Evolutionary conservation across 2,888 invertebrate species (phyloP).

Genomic region (Chromoteleia sp.): DNA sequence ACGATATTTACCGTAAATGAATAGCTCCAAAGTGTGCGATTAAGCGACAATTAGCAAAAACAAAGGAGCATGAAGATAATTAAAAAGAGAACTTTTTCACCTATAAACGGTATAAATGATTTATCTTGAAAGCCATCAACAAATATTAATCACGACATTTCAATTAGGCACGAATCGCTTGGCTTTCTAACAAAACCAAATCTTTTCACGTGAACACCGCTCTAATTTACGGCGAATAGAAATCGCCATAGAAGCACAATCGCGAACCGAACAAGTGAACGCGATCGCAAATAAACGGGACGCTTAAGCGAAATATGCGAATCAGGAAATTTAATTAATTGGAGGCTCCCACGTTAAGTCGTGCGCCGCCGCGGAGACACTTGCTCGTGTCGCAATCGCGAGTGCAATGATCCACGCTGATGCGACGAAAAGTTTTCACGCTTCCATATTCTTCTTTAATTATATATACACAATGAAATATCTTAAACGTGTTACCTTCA

Average conservation of each 20-base stretch:
- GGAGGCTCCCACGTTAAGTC: slow-evolving; percentile 58
- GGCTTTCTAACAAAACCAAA: slow-evolving; percentile 35
- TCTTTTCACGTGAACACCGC: slow-evolving; percentile 19
- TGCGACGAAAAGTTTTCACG: slow-evolving; percentile 21
- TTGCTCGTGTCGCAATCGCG: slow-evolving; percentile 47
- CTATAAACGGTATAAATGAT: no score
- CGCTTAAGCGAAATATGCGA: slow-evolving; percentile 41
- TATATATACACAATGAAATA: slow-evolving; percentile 37
- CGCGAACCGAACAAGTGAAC: background rate
- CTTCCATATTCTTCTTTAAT: slow-evolving; percentile 44
- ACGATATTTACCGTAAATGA: no score
- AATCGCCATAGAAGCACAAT: slow-evolving; percentile 14
- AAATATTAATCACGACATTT: slow-evolving; percentile 19
- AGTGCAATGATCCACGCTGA: slow-evolving; percentile 56
- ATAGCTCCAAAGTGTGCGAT: no score
- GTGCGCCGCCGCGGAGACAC: slow-evolving; percentile 30
- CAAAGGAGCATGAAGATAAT: no score
- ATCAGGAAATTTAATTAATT: slow-evolving; percentile 76
- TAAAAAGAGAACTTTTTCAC: no score
- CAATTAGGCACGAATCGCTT: slow-evolving; percentile 11
- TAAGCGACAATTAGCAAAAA: no score
- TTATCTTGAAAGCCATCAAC: no score
- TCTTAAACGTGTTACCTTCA: slow-evolving; percentile 7
- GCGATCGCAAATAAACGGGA: background rate
- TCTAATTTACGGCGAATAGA: slow-evolving; percentile 22